Evolutionary conservation across 92 coral and sea anemone genomes (phyloP).

Genomic region (Phymanthus crucifer): DNA sequence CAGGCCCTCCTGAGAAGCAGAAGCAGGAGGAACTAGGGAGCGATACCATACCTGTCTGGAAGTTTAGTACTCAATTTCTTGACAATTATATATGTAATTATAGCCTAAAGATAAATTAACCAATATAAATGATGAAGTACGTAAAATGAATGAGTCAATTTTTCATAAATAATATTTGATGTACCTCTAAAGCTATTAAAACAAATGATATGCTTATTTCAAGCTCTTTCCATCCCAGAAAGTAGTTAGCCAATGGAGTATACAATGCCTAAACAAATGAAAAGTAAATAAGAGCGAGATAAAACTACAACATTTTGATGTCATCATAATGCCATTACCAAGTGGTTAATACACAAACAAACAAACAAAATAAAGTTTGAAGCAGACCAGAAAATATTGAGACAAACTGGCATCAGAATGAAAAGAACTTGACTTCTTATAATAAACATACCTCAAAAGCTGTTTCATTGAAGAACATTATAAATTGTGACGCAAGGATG

Average conservation of each 20-base stretch:
- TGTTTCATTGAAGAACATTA: constrained; percentile 86
- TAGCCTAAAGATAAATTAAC: constrained; percentile 53
- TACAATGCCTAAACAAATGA: constrained; percentile 58
- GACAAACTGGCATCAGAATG: too few relatives aligned
- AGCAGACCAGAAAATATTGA: too few relatives aligned
- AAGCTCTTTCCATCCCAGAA: constrained; percentile 82
- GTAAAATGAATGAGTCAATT: not conserved
- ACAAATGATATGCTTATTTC: constrained; percentile 79
- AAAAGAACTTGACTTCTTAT: too few relatives aligned
- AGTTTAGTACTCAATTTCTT: constrained; percentile 67
- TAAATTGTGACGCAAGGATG: constrained; percentile 84
- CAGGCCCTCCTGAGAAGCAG: too few relatives aligned
- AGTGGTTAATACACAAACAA: too few relatives aligned
- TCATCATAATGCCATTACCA: too few relatives aligned
- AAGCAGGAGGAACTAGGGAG: not conserved
- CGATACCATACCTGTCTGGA: constrained; percentile 72
- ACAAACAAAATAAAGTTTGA: too few relatives aligned
- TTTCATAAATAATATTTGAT: not conserved
- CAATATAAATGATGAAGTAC: not conserved
- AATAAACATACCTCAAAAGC: constrained; percentile 71
- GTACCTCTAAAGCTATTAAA: constrained; percentile 86
- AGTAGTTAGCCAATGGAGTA: constrained; percentile 74
- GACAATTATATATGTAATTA: constrained; percentile 72
- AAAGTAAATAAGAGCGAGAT: not conserved
- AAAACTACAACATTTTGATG: too few relatives aligned